A percentile compares a stretch with the other conserved stretches of the same genome.
Evolutionary conservation across 2,113 vertebrate species (phyloP).

Genomic region (Pristiophorus japonicus): DNA sequence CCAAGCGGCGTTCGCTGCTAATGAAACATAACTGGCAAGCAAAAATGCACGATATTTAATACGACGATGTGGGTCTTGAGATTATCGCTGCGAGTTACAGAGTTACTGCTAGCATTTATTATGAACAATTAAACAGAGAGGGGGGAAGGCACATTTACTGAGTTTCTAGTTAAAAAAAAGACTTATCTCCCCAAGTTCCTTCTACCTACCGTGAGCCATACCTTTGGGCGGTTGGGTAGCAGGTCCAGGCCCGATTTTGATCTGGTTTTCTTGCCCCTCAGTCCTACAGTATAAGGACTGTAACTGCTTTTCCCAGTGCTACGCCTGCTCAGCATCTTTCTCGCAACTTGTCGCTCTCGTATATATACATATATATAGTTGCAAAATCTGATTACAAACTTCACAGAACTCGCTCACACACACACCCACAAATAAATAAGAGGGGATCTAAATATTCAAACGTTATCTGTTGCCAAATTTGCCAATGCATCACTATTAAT

Average conservation of each 20-base stretch:
- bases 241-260: slow-evolving; percentile 57
- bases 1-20: too few relatives aligned
- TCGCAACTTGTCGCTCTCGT: background rate
- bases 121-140: background rate
- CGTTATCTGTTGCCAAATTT: background rate
- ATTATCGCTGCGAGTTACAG: background rate
- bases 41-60: background rate
- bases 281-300: slow-evolving; percentile 61
- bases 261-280: slow-evolving; percentile 52
- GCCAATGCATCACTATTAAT: background rate
- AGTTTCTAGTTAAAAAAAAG: background rate
- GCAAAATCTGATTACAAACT: too few relatives aligned
- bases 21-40: background rate
- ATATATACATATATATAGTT: background rate
- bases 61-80: background rate
- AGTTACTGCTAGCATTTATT: background rate
- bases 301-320: slow-evolving; percentile 56
- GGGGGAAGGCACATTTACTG: background rate
- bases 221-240: slow-evolving; percentile 51
- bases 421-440: background rate
- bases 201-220: slow-evolving; percentile 68
- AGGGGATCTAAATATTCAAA: background rate
- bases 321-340: slow-evolving; percentile 47
- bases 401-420: background rate
- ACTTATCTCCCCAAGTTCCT: background rate